Evolutionary conservation across 2,888 invertebrate genomes (phyloP), one percentile per base, ranked within the genome.

Genomic region (Acleris sparsana): DNA sequence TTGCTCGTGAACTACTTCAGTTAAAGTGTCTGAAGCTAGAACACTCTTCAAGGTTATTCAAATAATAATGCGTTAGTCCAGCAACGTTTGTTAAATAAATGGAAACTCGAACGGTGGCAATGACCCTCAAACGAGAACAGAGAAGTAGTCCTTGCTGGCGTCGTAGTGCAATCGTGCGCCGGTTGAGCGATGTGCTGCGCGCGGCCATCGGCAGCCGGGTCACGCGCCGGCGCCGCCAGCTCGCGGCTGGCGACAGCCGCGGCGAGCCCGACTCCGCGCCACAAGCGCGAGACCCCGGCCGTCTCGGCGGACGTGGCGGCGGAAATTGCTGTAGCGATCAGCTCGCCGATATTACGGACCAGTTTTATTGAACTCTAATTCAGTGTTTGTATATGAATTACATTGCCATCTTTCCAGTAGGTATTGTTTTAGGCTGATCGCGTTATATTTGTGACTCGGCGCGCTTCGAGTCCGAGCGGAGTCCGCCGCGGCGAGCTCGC

Each of bases 401-500:
- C 13, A 11, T 11, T 3, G 3, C 13, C 13, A 11, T 11, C 3
- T 33, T 9, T 33, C 33, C 33, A 33, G 11, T 11, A 33, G 3
- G 9, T 13, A 33, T 29, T 29, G 33, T 33, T 33, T 33, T 11
- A 33, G 11, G 11, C 11, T 33, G 33, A 33, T 13, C 33, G 33
- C 33, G 11, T 33, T 33, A 33, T 5, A 5, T 29, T 33, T 33
- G 33, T 33, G 11, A 13, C 3, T 33, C 33, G 33, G 33, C 33
- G 33, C 33, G 33, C 29, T 29, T 7, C 29, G 7, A 29, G 29
- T 29, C 29, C 62, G 48, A 25, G 18, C 17, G 62, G 39, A 17
- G 56, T 20, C 71, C 70, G 69, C 25, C 44, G 63, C 60, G 63
- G 63, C 67, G 53, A 22, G 48, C 49, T 29, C 43, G 44, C 48